Conservation (phyloP, 1,140 invertebrate species). For the Drosophila baimaii region DNA sequence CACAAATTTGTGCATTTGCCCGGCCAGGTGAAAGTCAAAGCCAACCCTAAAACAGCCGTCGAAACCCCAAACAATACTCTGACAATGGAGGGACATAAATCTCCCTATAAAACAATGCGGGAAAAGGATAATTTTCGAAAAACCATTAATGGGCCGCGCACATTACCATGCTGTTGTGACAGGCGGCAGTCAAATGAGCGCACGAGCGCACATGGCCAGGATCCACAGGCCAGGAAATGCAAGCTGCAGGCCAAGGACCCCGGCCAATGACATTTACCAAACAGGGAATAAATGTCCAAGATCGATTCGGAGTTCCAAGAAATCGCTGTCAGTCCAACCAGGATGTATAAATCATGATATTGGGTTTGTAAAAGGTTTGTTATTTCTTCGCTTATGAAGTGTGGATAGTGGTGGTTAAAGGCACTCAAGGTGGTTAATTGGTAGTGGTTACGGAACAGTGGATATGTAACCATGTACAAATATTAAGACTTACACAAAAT, state of each 20-base stretch:
- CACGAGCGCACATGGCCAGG: constrained; percentile 35
- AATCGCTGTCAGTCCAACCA: constrained; percentile 42
- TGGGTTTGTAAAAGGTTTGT: constrained; percentile 23
- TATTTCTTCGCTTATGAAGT: constrained; percentile 5
- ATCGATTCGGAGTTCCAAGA: constrained; percentile 67
- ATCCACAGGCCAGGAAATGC: constrained; percentile 65
- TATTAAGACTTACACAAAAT: background rate
- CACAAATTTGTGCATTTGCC: constrained; percentile 57
- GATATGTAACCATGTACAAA: background rate
- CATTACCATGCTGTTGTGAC: constrained; percentile 78
- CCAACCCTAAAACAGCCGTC: constrained; percentile 7
- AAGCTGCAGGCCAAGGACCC: constrained; percentile 56
- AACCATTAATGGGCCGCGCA: constrained; percentile 70
- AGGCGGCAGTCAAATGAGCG: constrained; percentile 74
- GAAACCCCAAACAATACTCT: constrained; percentile 49
- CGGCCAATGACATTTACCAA: constrained; percentile 54
- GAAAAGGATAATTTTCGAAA: constrained; percentile 81
- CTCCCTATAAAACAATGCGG: constrained; percentile 64
- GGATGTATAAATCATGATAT: constrained; percentile 59
- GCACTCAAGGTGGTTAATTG: constrained; percentile 14
- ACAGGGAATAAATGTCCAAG: constrained; percentile 60
- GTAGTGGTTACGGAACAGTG: background rate
- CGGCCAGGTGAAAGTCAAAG: constrained; percentile 46
- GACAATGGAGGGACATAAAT: constrained; percentile 58
- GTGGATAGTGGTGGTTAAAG: constrained; percentile 25